Percentiles rank a stretch among this genome's conserved stretches.
Evolutionary conservation across 2,888 invertebrate genomes (phyloP).

Genomic region (Sinopyrophorus schimmeli): DNA sequence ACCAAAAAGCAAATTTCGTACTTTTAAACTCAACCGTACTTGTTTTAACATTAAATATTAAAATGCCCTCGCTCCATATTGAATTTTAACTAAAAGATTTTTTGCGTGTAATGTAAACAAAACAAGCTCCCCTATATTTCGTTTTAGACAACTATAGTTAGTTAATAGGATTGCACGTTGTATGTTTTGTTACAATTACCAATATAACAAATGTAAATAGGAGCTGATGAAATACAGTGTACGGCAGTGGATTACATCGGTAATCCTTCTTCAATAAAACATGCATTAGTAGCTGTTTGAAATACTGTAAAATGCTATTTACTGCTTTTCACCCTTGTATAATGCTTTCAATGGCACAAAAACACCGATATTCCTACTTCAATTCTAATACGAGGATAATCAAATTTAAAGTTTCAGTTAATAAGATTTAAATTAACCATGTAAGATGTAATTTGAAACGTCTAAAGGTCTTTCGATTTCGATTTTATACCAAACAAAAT

Average conservation of each 20-base stretch:
- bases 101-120: slow-evolving; percentile 12
- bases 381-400: too few species aligned
- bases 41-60: too few species aligned
- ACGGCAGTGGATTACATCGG: slow-evolving; percentile 44
- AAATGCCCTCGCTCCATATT: too few species aligned
- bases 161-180: slow-evolving; percentile 45
- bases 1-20: too few species aligned
- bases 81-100: too few species aligned
- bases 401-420: too few species aligned
- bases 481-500: slow-evolving; percentile 35
- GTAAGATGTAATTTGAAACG: slow-evolving; percentile 20
- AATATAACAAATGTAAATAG: slow-evolving; percentile 50
- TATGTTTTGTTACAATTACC: slow-evolving; percentile 52
- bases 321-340: too few species aligned
- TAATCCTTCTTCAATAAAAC: slow-evolving; percentile 44
- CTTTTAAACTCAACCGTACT: too few species aligned
- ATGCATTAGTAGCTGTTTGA: slow-evolving; percentile 41
- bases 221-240: slow-evolving; percentile 36
- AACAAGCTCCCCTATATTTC: slow-evolving; percentile 25
- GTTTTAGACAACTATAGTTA: slow-evolving; percentile 27
- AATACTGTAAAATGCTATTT: slow-evolving; percentile 40
- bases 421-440: too few species aligned
- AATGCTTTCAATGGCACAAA: too few species aligned
- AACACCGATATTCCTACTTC: too few species aligned
- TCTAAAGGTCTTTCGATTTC: slow-evolving; percentile 7